These are phyloP conservation scores for Drosophila atripex DNA, from an alignment of 2,888 invertebrate genomes.

Conservation along the genomic window DNA sequence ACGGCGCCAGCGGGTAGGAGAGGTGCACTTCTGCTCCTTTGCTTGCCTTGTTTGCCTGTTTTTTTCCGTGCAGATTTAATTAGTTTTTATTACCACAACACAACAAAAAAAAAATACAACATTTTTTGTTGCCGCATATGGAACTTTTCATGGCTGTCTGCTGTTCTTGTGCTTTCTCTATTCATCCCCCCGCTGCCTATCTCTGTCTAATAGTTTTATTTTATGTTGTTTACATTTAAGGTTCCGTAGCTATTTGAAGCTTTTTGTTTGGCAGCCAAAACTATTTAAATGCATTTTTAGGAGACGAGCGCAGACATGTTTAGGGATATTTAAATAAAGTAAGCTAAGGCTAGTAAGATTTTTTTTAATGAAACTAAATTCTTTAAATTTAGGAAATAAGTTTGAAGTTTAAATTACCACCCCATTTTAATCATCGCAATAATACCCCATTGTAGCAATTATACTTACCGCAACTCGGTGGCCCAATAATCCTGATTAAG, in stretches of 20 bases:
- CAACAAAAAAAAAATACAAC: constrained; percentile 27
- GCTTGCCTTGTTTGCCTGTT: constrained; percentile 37
- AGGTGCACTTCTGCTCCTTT: constrained; percentile 1
- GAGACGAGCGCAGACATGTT: constrained; percentile 10
- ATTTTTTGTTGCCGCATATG: constrained; percentile 53
- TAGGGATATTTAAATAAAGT: background rate
- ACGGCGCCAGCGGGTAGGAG: background rate
- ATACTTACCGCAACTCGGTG: constrained; percentile 6
- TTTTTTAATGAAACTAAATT: too few relatives aligned
- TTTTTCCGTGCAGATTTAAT: constrained; percentile 70
- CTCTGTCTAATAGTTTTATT: constrained; percentile 55
- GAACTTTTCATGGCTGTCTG: constrained; percentile 47
- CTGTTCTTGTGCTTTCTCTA: constrained; percentile 7
- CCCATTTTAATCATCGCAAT: background rate
- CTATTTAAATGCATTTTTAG: constrained; percentile 39
- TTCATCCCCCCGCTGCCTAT: background rate
- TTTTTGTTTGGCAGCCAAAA: constrained; percentile 25
- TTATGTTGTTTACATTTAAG: constrained; percentile 52
- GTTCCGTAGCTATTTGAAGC: constrained; percentile 23
- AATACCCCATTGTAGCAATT: background rate
- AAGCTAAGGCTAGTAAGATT: too few relatives aligned
- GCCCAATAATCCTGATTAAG: constrained; percentile 34
- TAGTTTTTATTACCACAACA: constrained; percentile 69
- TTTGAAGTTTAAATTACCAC: background rate
- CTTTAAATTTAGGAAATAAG: too few relatives aligned